Evolutionary conservation across 2,113 vertebrate species (phyloP), one percentile per base, ranked within the genome.

Genomic region (Corythoichthys intestinalis): DNA sequence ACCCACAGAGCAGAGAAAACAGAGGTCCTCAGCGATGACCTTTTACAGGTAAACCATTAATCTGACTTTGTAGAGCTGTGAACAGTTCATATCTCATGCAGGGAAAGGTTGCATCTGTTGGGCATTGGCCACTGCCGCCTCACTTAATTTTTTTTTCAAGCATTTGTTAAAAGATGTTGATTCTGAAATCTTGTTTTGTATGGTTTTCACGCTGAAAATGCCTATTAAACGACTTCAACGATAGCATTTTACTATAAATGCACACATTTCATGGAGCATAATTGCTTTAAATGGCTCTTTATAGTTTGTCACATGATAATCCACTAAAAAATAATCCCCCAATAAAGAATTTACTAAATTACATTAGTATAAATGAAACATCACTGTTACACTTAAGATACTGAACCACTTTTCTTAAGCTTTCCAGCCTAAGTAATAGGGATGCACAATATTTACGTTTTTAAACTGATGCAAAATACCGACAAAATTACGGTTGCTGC

Each of bases 1-100:
- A 63, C 75, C 87, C 77, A 75, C 92, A 99, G 97, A 91, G 97
- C 97, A 20, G 97, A 98, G 93, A 99, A 96, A 86, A 99, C 97
- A 0, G 97, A 99, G 91, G 96, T 98, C 15, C 96, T 99, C 81
- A 98, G 94, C 65, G 97, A 99, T 91, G 97, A 99, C 90, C 94
- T 99, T 70, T 70, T 98, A 69, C 96, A 96, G 96, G 97, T 99
- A 94, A 93, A 83, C 85, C 68, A 85, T 86, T 73, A 58, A 85
- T 78, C 37, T n/a, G 62, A 57, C 72, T 37, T 35, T 58, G 28
- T 9, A 2, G 69, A 56, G 46, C 59, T 66, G 52, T 39, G 46
- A 72, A 44, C 61, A 62, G 49, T 34, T 49, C 39, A 53, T 20
- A n/a, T 60, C 56, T 53, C n/a, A n/a, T 61, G 38, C 39, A 41